Conservation (phyloP, 2,113 vertebrate genomes). For the Tachycineta bicolor region DNA sequence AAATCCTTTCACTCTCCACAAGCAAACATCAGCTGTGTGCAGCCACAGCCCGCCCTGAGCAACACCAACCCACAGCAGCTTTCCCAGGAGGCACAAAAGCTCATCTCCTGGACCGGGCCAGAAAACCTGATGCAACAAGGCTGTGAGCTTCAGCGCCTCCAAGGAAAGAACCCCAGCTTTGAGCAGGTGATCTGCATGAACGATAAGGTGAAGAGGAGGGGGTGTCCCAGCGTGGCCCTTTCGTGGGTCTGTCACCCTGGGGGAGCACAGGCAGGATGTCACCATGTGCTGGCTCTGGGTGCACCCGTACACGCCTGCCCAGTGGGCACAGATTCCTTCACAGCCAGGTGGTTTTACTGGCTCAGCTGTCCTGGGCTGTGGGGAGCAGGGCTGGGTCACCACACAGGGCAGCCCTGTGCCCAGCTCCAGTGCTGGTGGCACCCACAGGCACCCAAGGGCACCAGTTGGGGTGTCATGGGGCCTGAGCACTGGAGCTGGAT, state of each 20-base stretch:
- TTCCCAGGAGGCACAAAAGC: not conserved
- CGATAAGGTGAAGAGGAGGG: not conserved
- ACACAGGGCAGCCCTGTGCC: rapidly evolving
- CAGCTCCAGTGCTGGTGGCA: not conserved
- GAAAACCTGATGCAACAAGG: not conserved
- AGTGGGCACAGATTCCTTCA: not conserved
- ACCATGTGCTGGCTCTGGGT: rapidly evolving
- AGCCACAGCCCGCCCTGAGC: not conserved
- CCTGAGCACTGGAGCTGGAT: not conserved
- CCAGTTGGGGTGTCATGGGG: rapidly evolving
- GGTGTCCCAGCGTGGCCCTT: not conserved
- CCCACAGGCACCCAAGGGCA: rapidly evolving
- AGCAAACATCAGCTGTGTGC: not conserved
- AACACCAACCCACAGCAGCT: not conserved
- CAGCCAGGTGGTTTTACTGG: not conserved
- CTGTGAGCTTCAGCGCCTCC: not conserved
- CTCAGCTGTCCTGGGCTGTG: rapidly evolving
- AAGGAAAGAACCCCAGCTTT: not conserved
- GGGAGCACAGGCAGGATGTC: not conserved
- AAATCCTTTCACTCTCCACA: not conserved
- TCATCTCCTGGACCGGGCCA: not conserved
- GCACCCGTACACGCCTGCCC: rapidly evolving
- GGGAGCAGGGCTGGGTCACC: not conserved
- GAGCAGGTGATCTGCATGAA: not conserved
- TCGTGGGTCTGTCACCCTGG: not conserved